Evolutionary conservation across 2,113 vertebrate genomes (phyloP).

Genomic region (Psilopsiagon aurifrons): DNA sequence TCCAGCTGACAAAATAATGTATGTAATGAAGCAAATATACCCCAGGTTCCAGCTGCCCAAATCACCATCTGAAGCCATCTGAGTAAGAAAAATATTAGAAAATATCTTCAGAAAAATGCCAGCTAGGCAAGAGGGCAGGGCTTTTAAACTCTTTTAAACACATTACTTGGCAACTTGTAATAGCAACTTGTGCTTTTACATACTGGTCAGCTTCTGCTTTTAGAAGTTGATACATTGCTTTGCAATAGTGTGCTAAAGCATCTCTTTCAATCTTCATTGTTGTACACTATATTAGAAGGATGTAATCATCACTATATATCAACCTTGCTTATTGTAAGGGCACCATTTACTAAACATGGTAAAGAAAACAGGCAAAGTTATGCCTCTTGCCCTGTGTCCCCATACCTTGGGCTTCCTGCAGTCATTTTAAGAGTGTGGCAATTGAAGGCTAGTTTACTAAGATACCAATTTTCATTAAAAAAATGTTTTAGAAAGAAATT

Average conservation of each 20-base stretch:
- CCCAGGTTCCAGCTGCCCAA: slow-evolving; percentile 40
- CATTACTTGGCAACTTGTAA: not conserved
- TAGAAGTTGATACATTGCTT: not conserved
- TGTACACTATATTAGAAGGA: not conserved
- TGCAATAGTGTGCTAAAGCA: not conserved
- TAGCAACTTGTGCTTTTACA: not conserved
- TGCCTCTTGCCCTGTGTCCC: not conserved
- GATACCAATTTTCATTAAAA: not conserved
- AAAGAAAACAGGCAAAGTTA: not conserved
- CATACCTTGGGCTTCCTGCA: not conserved
- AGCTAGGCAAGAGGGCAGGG: not conserved
- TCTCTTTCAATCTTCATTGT: not conserved
- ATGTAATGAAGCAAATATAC: slow-evolving; percentile 56
- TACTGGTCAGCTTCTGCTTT: not conserved
- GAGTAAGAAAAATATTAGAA: not conserved
- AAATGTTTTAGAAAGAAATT: not conserved
- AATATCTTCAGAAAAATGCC: not conserved
- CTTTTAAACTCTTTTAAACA: not conserved
- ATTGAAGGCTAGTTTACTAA: not conserved
- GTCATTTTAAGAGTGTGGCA: not conserved
- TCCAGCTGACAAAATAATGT: slow-evolving; percentile 62
- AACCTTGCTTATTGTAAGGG: not conserved
- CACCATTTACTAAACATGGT: not conserved
- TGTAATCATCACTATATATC: not conserved
- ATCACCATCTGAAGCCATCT: not conserved